Evolutionary conservation across 2,113 vertebrate species (phyloP), one percentile per base, ranked within the genome.

Genomic region (Callospermophilus lateralis): DNA sequence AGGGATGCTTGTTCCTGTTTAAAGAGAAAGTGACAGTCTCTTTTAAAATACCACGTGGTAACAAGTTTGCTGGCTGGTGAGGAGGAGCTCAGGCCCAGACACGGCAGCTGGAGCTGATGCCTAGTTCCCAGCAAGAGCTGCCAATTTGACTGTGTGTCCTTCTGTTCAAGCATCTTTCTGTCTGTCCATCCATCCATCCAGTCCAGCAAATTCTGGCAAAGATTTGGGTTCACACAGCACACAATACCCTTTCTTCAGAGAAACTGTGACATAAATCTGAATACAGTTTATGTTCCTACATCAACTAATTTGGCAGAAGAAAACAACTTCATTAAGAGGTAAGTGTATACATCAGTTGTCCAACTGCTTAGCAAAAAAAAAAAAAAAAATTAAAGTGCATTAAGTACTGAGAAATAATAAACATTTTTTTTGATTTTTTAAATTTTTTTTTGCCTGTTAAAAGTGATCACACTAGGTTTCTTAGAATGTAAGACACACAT

Each of bases 1-100:
- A 61, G 83, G 96, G 80, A 88, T 83, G 51, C 22, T 37, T 90
- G 67, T 85, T 85, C 48, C 68, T 91, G 16, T 91, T 96, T n/a
- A 86, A 95, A 93, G 34, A 61, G 63, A 94, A 96, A 72, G 58
- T 96, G 80, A 70, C 4, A 8, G n/a, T 72, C 53, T 95, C 90
- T 95, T 68, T 80, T 94, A 85, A 72, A 93, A 95, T 30, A 45
- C 45, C 48, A 51, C 11, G 63, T 90, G 85, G 93, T 24, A 73
- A 77, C 5, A 3, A 58, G 85, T 87, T 91, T 93, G 87, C 93
- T 86, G 89, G 91, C 26, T 53, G 61, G n/a, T 73, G 48, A 95
- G 83, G 84, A 51, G 42, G 45, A 96, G 70, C 9, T 6, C 3
- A 1, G 90, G 93, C 77, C 85, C 6, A 84, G 83, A 84, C 39